Evolutionary conservation across 2,797 vertebrate genomes (phyloP), one percentile per base, ranked within the genome.

Genomic region (Anguilla obscura): DNA sequence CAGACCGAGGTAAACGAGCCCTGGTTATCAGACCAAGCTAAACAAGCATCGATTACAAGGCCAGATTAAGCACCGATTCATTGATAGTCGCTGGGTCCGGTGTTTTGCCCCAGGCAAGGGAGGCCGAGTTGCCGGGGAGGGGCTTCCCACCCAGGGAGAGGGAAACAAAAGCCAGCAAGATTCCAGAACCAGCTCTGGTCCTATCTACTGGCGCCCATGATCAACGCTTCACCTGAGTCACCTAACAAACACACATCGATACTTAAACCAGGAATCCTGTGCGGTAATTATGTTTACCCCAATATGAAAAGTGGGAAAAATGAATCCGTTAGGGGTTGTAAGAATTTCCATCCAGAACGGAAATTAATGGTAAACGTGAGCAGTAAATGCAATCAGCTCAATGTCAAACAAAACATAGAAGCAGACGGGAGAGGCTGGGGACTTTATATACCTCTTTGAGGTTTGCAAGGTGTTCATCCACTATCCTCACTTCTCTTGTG

Each of bases 11-110:
- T 66, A 66, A 66, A 66, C 4, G n/a, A 66, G 63, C n/a, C 3
- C 63, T 24, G n/a, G n/a, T 66, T 66, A 66, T 71, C 50, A 84
- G 30, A 85, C 54, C 50, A 85, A n/a, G 52, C 27, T 66, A 86
- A 86, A 45, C 24, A 63, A 86, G 21, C 40, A 45, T 33, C 10
- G 36, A 69, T 86, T 48, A 24, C 63, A 66, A 7, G n/a, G 14
- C 63, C 63, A 66, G 63, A 66, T 66, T 66, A 66, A 24, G 18
- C 5, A 14, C 24, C 21, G 9, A 66, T 66, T 66, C 9, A 6
- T 40, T 24, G 24, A 69, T 48, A 45, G 74, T 36, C 36, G 2
- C 40, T 79, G 33, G 33, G 56, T 18, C 56, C 18, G 24, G 24
- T 54, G 21, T 50, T 10, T 52, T 52, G 50, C 52, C 27, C 30